A percentile compares a stretch with the other conserved stretches of the same genome.
Evolutionary conservation across 2,888 invertebrate species (phyloP).

Genomic region (Cryptocephalus moraei): DNA sequence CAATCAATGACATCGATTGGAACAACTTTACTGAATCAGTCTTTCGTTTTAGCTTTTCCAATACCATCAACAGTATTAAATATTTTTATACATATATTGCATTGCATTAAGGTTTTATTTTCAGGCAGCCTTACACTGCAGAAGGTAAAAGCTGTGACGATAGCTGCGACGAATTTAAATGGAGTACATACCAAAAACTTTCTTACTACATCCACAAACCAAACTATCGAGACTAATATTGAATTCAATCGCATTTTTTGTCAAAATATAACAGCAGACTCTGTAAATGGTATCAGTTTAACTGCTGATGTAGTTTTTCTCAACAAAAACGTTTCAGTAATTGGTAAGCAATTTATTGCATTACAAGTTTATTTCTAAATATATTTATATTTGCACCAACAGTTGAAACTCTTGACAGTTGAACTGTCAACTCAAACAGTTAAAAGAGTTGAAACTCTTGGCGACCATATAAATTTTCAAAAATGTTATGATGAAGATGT

Average conservation of each 20-base stretch:
- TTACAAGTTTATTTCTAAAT: too few species aligned
- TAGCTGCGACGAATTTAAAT: constrained; percentile 17
- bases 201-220: constrained; percentile 29
- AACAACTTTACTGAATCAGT: constrained; percentile 25
- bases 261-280: constrained; percentile 16
- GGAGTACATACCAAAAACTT: constrained; percentile 17
- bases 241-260: constrained; percentile 21
- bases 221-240: constrained; percentile 24
- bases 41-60: constrained; percentile 18
- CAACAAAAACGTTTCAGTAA: constrained; percentile 9
- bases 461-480: too few species aligned
- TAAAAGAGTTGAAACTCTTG: too few species aligned
- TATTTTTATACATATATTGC: neutral
- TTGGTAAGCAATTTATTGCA: neutral
- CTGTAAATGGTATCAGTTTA: constrained; percentile 25
- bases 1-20: constrained; percentile 29
- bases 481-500: too few species aligned
- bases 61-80: neutral
- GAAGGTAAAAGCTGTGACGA: constrained; percentile 14
- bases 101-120: constrained; percentile 2
- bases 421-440: too few species aligned
- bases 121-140: constrained; percentile 22
- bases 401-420: too few species aligned
- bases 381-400: too few species aligned
- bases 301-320: constrained; percentile 17